These are phyloP conservation scores for Amblyjoppa proteus DNA, from an alignment of 2,888 invertebrate species.

Conservation along the genomic window DNA sequence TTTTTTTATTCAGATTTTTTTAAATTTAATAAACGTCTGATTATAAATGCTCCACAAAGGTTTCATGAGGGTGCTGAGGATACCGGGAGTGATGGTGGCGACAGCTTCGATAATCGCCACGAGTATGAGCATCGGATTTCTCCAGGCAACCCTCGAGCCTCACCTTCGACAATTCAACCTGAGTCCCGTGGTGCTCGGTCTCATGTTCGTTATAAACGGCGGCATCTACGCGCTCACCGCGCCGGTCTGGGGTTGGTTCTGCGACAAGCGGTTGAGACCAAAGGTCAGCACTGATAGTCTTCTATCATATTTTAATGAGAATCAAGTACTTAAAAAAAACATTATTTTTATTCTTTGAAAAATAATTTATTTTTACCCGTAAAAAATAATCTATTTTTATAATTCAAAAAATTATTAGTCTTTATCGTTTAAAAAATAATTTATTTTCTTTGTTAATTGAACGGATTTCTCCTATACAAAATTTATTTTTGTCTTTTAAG, in stretches of 20 bases:
- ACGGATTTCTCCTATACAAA: no score
- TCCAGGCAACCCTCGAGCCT: slow-evolving; percentile 95
- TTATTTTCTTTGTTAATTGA: no score
- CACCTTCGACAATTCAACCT: slow-evolving; percentile 92
- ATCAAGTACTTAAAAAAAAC: no score
- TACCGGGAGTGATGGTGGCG: slow-evolving; percentile 91
- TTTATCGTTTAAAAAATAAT: no score
- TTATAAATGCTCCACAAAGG: slow-evolving; percentile 85
- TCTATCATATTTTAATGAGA: neutral
- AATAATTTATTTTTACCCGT: no score
- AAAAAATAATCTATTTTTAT: no score
- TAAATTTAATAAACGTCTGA: neutral
- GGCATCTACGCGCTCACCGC: slow-evolving; percentile 92
- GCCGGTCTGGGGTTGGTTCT: slow-evolving; percentile 93
- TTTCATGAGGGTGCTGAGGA: slow-evolving; percentile 88
- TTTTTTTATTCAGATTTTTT: no score
- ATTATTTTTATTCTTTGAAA: no score
- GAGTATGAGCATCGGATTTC: slow-evolving; percentile 94
- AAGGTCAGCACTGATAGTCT: slow-evolving; percentile 84
- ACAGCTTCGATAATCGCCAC: slow-evolving; percentile 91
- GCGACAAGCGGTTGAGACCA: slow-evolving; percentile 89
- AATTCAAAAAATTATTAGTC: no score
- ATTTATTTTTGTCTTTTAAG: neutral
- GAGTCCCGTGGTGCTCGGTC: slow-evolving; percentile 90
- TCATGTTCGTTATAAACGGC: slow-evolving; percentile 94